Evolutionary conservation across 2,113 vertebrate species (phyloP).

Genomic region (Myanophis thanlyinensis): DNA sequence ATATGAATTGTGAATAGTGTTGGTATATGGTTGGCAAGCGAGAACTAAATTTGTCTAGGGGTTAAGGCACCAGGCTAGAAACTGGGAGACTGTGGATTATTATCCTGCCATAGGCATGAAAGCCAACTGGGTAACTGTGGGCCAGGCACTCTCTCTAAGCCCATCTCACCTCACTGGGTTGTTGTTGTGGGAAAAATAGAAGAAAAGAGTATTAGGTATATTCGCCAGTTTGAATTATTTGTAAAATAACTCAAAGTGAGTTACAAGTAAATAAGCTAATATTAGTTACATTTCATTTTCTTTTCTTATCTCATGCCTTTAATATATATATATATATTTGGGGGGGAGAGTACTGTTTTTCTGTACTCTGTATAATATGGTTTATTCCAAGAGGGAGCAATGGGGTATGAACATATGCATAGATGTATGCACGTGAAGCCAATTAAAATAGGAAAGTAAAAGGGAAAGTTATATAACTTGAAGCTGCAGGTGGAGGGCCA

Average conservation of each 20-base stretch:
- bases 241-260: too few species aligned
- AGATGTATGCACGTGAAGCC: neutral
- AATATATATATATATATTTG: too few species aligned
- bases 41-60: too few species aligned
- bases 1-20: neutral
- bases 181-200: too few species aligned
- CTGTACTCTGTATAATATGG: neutral
- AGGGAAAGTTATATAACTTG: neutral
- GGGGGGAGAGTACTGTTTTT: neutral
- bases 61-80: too few species aligned
- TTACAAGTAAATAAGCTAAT: neutral
- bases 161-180: too few species aligned
- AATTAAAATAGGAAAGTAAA: slow-evolving; percentile 20
- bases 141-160: too few species aligned
- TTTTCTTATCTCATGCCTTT: neutral
- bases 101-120: too few species aligned
- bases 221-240: too few species aligned
- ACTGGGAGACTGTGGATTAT: too few species aligned
- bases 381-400: neutral
- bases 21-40: neutral
- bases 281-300: neutral
- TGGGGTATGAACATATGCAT: neutral
- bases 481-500: neutral
- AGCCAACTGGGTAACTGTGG: too few species aligned
- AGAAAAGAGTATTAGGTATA: too few species aligned